These are phyloP conservation scores for Silvanus unidentatus DNA, from an alignment of 2,888 invertebrate genomes.

Conservation along the genomic window DNA sequence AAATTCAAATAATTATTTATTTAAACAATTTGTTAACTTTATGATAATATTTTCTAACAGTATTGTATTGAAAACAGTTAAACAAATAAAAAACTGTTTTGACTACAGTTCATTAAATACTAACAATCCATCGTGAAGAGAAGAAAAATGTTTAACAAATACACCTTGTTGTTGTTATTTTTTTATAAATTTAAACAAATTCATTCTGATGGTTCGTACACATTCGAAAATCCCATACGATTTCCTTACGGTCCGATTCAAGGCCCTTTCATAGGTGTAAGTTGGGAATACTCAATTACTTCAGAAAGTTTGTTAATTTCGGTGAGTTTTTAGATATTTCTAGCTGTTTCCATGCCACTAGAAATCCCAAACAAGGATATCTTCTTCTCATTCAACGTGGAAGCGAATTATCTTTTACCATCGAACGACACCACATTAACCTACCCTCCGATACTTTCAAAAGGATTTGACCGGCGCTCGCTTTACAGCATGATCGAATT, in stretches of 20 bases:
- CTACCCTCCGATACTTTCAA: slow-evolving; percentile 32
- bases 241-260: slow-evolving; percentile 17
- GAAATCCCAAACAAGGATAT: slow-evolving; percentile 60
- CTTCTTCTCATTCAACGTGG: slow-evolving; percentile 69
- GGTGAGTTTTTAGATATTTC: slow-evolving; percentile 52
- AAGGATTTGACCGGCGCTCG: slow-evolving; percentile 27
- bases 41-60: too few species aligned
- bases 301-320: background rate
- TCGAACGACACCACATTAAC: slow-evolving; percentile 46
- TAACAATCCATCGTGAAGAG: too few species aligned
- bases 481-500: slow-evolving; percentile 31
- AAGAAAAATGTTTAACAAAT: too few species aligned
- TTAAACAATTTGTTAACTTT: too few species aligned
- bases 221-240: slow-evolving; percentile 15
- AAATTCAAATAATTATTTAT: too few species aligned
- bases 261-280: slow-evolving; percentile 23
- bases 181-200: too few species aligned
- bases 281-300: slow-evolving; percentile 3
- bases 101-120: too few species aligned
- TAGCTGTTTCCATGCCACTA: slow-evolving; percentile 65
- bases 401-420: slow-evolving; percentile 60
- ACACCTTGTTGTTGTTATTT: too few species aligned
- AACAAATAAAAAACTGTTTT: too few species aligned
- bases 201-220: background rate
- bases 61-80: too few species aligned